Evolutionary conservation across 2,888 invertebrate species (phyloP), one percentile per base, ranked within the genome.

Genomic region (Brenthis daphne): DNA sequence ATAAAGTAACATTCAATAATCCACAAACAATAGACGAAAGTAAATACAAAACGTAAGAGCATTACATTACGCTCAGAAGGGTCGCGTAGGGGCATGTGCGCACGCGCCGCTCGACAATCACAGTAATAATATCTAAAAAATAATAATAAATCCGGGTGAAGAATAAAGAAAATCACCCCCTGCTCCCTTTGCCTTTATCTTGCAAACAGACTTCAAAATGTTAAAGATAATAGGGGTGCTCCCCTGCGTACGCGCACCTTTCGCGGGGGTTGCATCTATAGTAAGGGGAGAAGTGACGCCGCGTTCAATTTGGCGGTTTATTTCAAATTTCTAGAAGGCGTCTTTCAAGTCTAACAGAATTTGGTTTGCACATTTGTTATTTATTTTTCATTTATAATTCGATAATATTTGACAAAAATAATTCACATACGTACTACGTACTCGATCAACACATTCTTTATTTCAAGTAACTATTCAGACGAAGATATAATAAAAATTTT

Each of bases 71-170:
- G 81, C 79, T 76, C 81, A 81, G 77, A 81, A 80, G 86, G 88
- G 87, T 84, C 82, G 85, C 82, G 81, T 80, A 83, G 83, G 85
- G 91, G 87, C 91, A 91, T 91, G 90, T 92, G 92, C 91, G 91
- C 92, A 89, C 88, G 89, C 92, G 92, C 79, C 89, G 83, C 71
- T 75, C 83, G 78, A 83, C 89, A 90, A 90, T 90, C 90, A 88
- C 84, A 86, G 90, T 92, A 92, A 92, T 92, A 92, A 92, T 92
- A 92, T 89, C 90, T 90, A 92, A 92, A 92, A 91, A 92, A 92
- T 92, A 92, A 92, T 92, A 92, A 92, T 92, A 92, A 92, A 92
- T 89, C 89, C 90, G 88, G 89, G 87, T 88, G 92, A 92, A 88
- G 92, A 91, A 92, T 92, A 92, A 92, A 92, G 92, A 92, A 92